A percentile compares a stretch with the other conserved stretches of the same genome.
phyloP scores from a whole-genome alignment of 2,888 invertebrate species.

The Belgica antarctica region DNA sequence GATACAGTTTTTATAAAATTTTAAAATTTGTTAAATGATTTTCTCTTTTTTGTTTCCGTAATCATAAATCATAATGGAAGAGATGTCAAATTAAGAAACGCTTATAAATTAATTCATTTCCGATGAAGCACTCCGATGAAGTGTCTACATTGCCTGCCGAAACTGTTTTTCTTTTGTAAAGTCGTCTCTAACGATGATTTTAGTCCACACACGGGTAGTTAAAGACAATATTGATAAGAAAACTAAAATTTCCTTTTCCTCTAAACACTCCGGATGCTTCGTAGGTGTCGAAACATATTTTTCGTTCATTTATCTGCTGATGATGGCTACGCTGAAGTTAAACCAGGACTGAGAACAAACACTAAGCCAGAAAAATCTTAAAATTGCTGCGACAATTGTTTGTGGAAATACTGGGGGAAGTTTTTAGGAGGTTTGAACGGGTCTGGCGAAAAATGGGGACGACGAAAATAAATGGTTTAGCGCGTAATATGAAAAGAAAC shows the following conservation, averaged over 20 bases:
- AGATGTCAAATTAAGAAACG: conserved; percentile 2
- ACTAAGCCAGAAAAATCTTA: conserved; percentile 4
- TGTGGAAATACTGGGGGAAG: too few relatives aligned
- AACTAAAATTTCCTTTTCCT: too few relatives aligned
- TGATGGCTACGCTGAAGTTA: too few relatives aligned
- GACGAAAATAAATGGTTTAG: conserved; percentile 31
- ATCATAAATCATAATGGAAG: conserved; percentile 17
- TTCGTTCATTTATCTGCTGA: too few relatives aligned
- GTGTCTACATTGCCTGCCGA: conserved; percentile 7
- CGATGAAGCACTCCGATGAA: background rate
- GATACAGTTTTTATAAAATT: conserved; percentile 2
- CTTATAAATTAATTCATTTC: conserved; percentile 30
- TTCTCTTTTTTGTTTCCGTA: background rate
- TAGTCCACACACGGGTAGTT: background rate
- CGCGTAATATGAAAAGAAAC: conserved; percentile 21
- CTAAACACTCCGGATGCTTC: background rate
- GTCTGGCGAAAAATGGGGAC: background rate
- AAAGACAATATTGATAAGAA: background rate
- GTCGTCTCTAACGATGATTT: background rate
- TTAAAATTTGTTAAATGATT: conserved; percentile 26
- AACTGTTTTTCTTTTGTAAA: background rate
- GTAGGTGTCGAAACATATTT: background rate
- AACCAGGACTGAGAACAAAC: conserved; percentile 3
- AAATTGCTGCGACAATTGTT: background rate
- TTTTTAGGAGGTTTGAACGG: background rate